Evolutionary conservation across 2,797 vertebrate genomes (phyloP).

Genomic region (Peromyscus nudipes): DNA sequence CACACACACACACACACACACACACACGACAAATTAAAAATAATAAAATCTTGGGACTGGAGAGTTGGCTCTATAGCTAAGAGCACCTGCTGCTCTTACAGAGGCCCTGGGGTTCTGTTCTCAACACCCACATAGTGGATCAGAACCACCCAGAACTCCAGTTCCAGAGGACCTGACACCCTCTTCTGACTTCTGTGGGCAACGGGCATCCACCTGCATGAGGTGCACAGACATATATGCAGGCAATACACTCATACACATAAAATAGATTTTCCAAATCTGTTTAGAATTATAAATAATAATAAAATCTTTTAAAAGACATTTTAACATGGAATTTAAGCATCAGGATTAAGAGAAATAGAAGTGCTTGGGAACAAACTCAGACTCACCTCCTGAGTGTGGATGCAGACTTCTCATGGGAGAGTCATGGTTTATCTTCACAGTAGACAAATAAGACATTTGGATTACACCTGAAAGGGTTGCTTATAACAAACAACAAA

Average conservation of each 20-base stretch:
- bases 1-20: too few relatives aligned
- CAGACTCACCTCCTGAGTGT: not conserved
- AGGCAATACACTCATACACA: not conserved
- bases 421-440: not conserved
- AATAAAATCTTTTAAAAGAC: not conserved
- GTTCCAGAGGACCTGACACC: not conserved
- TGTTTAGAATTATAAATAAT: not conserved
- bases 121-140: not conserved
- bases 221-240: not conserved
- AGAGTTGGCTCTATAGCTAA: not conserved
- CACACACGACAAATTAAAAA: not conserved
- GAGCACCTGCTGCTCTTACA: not conserved
- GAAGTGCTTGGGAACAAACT: not conserved
- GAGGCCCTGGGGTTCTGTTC: not conserved
- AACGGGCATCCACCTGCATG: not conserved
- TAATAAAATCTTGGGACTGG: too few relatives aligned
- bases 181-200: not conserved
- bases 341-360: not conserved
- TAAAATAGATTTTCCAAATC: not conserved
- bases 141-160: not conserved
- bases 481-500: not conserved
- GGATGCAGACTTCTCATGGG: not conserved
- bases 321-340: not conserved
- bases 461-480: too few relatives aligned
- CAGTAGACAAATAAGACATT: not conserved